These are phyloP conservation scores for Astropecten irregularis DNA, from an alignment of 53 echinoderm and acorn worm species.

Conservation along the genomic window DNA sequence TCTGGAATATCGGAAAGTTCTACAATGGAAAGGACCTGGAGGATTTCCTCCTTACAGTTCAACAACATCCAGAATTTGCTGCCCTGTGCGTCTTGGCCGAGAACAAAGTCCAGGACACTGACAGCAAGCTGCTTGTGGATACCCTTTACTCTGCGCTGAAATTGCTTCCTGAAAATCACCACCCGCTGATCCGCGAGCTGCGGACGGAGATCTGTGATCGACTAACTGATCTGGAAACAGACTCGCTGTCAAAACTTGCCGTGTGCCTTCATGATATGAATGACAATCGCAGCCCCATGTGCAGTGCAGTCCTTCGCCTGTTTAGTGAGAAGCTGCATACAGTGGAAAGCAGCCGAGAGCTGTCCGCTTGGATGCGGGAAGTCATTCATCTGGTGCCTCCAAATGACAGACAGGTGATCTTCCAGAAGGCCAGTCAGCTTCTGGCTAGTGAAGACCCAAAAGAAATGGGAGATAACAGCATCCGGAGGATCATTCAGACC, in stretches of 20 bases:
- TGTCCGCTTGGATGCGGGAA: conserved; percentile 75
- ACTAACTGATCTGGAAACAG: conserved; percentile 56
- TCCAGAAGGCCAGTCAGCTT: conserved; percentile 57
- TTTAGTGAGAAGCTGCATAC: conserved; percentile 61
- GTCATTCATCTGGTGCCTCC: conserved; percentile 50
- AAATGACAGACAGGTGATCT: conserved; percentile 28
- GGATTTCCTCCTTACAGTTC: not conserved
- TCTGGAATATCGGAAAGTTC: conserved; percentile 22
- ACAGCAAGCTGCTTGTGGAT: conserved; percentile 64
- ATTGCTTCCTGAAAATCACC: conserved; percentile 41
- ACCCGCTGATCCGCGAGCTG: conserved; percentile 72
- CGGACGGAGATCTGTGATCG: conserved; percentile 56
- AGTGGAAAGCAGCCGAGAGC: conserved; percentile 69
- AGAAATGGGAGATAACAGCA: conserved; percentile 59
- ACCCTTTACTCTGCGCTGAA: conserved; percentile 70
- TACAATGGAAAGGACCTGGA: not conserved
- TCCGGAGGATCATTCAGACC: conserved; percentile 69
- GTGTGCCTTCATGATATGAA: conserved; percentile 69
- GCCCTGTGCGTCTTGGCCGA: conserved; percentile 81
- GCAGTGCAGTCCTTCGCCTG: conserved; percentile 58
- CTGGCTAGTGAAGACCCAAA: conserved; percentile 10
- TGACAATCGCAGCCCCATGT: conserved; percentile 54
- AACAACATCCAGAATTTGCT: conserved; percentile 60
- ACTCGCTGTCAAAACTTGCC: conserved; percentile 80
- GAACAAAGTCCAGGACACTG: conserved; percentile 63